Evolutionary conservation across 2,888 invertebrate genomes (phyloP).

Genomic region (Hermaeophaga mercurialis): DNA sequence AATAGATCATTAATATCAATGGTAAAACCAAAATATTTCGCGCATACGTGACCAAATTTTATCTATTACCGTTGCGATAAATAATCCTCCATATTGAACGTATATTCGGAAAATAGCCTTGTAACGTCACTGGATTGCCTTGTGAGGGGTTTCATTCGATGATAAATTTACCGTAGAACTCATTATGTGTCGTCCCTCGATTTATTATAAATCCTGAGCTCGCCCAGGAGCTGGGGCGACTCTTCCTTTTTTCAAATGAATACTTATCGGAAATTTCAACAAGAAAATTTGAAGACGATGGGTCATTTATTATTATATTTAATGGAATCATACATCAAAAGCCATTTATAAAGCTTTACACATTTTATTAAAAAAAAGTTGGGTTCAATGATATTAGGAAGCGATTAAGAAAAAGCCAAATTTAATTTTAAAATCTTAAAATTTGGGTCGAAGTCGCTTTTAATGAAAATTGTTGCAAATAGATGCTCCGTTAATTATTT

Average conservation of each 20-base stretch:
- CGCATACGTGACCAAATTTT: too few species aligned
- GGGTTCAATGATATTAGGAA: too few species aligned
- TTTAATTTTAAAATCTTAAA: too few species aligned
- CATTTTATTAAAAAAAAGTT: too few species aligned
- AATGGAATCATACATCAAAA: conserved; percentile 14
- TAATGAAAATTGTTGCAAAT: too few species aligned
- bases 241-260: conserved; percentile 12
- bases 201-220: conserved; percentile 29
- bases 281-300: conserved; percentile 10
- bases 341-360: not conserved
- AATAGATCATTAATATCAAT: too few species aligned
- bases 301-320: conserved; percentile 22
- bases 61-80: too few species aligned
- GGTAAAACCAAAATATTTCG: too few species aligned
- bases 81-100: too few species aligned
- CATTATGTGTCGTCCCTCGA: conserved; percentile 46
- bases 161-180: conserved; percentile 55
- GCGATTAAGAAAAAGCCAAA: too few species aligned
- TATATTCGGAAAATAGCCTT: not conserved
- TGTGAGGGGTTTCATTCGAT: conserved; percentile 51
- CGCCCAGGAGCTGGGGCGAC: conserved; percentile 4
- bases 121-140: conserved; percentile 3
- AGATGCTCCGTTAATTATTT: too few species aligned
- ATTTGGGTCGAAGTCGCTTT: too few species aligned
- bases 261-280: conserved; percentile 23